Evolutionary conservation across 2,113 vertebrate species (phyloP), one percentile per base, ranked within the genome.

Genomic region (Nyctibius bracteatus): DNA sequence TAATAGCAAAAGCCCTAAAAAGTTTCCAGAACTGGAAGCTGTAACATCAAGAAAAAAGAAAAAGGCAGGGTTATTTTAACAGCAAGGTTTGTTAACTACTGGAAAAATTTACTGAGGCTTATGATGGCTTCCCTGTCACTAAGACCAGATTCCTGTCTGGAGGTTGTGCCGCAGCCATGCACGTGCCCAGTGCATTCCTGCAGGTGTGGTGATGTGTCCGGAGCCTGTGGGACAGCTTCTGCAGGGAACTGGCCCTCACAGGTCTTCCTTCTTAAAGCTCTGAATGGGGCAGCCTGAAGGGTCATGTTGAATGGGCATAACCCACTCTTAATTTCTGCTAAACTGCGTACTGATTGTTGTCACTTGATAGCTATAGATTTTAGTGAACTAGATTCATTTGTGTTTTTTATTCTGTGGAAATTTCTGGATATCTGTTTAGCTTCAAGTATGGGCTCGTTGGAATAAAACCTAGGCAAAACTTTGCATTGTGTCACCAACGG

Each of bases 131-230:
- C 37, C 7, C 22, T 81, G 75, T 35, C 58, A 66, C 28, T 41
- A 54, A 12, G 37, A 12, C 20, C 33, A 52, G 68, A 18, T 25
- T 81, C 31, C 59, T 73, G 22, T 17, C 20, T 22, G 31, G 22
- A 71, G 17, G 16, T 8, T 31, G 43, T 84, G 44, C 25, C 18
- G 6, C 35, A 75, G 43, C 16, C 23, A 5, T 63, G 18, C 14
- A 0, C 4, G 12, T 68, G 59, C 23, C 46, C 1, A 2, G 54
- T 0, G 0, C 6, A 2, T 81, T 91, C 46, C 73, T 1, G 2
- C 44, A 65, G 57, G 14, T 39, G 28, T 55, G 51, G 9, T 3
- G 4, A 5, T 30, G 35, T 63, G 21, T 47, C 70, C 2, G 3
- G 39, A 87, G 66, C 41, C 15, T 3, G 2, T 18, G 31, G 62